Evolutionary conservation across 2,888 invertebrate genomes (phyloP), one percentile per base, ranked within the genome.

Genomic region (Napeogenes sylphis): DNA sequence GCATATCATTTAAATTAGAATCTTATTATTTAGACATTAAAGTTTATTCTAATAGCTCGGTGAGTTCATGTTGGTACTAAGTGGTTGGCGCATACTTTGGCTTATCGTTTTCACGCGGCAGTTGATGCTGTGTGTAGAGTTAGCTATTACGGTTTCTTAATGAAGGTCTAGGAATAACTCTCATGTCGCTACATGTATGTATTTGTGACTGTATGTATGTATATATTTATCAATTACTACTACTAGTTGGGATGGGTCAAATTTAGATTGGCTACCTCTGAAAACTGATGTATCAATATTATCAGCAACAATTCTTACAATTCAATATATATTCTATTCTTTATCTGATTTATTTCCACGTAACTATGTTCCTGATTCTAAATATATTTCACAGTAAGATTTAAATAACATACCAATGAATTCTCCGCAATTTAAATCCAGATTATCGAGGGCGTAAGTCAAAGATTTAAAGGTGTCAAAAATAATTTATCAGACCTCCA

Each of bases 71-170:
- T 53, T 33, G 56, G 38, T 58, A 46, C 61, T 68, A 69, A 69
- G 68, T 68, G 69, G 66, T 65, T 59, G 62, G 61, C 55, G 60
- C 63, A 63, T 65, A 64, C 63, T 65, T 62, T 51, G 60, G 65
- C 63, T 69, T 69, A 69, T 69, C 69, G 63, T 64, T 66, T 68
- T 68, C 66, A 69, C 69, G 64, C 66, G 59, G 63, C 56, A 63
- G 62, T 66, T 61, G 58, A 58, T 42, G 56, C 58, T 56, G 32
- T 61, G 51, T 61, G 64, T 64, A 58, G 60, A 64, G 62, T 62
- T 55, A 60, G 58, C 59, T 64, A 64, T 66, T 66, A 64, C 59
- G 53, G 57, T 45, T 62, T 21, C 55, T 62, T 66, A 64, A 67
- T 67, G 64, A 67, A 67, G 60, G 57, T 64, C 56, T 55, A 33